Evolutionary conservation across 2,888 invertebrate species (phyloP), one percentile per base, ranked within the genome.

Genomic region (Aphodius sticticus): DNA sequence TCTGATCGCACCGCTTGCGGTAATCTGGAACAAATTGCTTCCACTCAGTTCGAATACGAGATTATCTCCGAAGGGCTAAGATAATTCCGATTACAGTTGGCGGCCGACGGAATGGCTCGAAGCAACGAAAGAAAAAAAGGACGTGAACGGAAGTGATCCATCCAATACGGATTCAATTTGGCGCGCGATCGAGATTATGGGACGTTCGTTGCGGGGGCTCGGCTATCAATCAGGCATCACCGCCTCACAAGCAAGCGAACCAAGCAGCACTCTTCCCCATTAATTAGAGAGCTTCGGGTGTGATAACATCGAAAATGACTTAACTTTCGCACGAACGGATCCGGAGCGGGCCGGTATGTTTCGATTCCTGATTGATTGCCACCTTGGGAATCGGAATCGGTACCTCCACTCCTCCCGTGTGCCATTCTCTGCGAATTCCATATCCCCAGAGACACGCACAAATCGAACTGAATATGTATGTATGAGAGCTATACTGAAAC

Each of bases 21-120:
- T 53, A 53, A 53, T 53, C 53, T 53, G 53, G 53, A 53, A 53
- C 53, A 53, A 53, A 53, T 53, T 53, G 53, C 53, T 53, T 53
- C 53, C 53, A 53, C 53, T 53, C 53, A 53, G 53, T 53, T 53
- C 53, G 53, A 53, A 53, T 53, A 53, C 53, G 53, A 53, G 53
- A 53, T 53, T 53, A 53, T 53, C 53, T 53, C 53, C 53, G 53
- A 53, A 53, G 53, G 53, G 53, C 53, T 53, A 12, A 53, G 53
- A 53, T 53, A 53, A 53, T 53, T 53, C 53, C 53, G 53, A 53
- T 53, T 53, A 53, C 53, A 53, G 53, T 53, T 53, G 53, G 53
- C 53, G 53, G 53, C 53, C 12, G 12, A 53, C 53, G 53, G 3
- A 53, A 53, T 53, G 53, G 53, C 53, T 7, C 53, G 53, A 53